Percentiles rank a stretch among this genome's conserved stretches.
phyloP scores from a whole-genome alignment of 2,113 vertebrate genomes.

The Trachemys scripta region DNA sequence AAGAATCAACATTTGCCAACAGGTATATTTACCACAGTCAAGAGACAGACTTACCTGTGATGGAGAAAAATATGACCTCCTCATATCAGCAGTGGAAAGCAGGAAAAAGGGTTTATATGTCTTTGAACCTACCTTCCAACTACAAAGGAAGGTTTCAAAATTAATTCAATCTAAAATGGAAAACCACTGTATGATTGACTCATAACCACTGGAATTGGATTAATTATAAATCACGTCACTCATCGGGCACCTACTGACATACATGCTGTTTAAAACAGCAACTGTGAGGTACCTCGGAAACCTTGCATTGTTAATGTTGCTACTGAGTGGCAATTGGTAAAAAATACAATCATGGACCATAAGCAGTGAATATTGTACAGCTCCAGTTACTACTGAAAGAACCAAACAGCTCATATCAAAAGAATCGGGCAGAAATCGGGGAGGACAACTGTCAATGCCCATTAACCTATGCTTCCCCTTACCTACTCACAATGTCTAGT shows the following conservation, averaged over 20 bases:
- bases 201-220: not conserved
- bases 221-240: conserved; percentile 19
- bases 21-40: too few relatives aligned
- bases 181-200: not conserved
- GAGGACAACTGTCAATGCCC: not conserved
- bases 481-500: too few relatives aligned
- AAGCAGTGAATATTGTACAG: too few relatives aligned
- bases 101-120: not conserved
- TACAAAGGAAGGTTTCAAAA: not conserved
- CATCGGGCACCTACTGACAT: not conserved
- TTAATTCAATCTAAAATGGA: not conserved
- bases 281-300: not conserved
- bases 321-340: conserved; percentile 9
- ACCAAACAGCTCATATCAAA: not conserved
- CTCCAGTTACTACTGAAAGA: too few relatives aligned
- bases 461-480: not conserved
- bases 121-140: not conserved
- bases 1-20: not conserved
- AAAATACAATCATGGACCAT: not conserved
- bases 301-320: not conserved
- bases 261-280: not conserved
- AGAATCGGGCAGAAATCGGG: not conserved
- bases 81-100: not conserved
- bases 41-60: too few relatives aligned
- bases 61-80: too few relatives aligned